phyloP scores from a whole-genome alignment of 2,113 vertebrate genomes.

The Telmatochromis sp. region DNA sequence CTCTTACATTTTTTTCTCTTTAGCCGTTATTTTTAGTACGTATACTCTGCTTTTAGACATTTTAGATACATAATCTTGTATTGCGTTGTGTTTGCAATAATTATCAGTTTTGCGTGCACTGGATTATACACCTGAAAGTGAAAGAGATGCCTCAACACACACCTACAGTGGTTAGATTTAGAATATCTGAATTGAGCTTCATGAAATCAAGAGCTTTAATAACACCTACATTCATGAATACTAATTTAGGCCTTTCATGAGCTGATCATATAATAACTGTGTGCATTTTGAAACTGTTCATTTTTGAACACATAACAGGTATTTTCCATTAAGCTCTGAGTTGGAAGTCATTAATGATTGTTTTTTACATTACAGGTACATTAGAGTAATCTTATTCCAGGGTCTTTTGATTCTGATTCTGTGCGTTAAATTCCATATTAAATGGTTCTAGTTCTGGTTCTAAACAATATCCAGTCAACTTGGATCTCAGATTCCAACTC shows the following conservation, averaged over 20 bases:
- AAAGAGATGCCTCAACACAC: neutral
- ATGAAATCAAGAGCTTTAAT: neutral
- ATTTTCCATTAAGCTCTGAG: neutral
- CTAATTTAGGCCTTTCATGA: neutral
- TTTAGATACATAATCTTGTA: neutral
- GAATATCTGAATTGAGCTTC: neutral
- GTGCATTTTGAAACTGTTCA: neutral
- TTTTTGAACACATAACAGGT: neutral
- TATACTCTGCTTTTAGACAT: neutral
- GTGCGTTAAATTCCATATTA: neutral
- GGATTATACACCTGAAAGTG: neutral
- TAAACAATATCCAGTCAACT: neutral
- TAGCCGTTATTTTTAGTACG: neutral
- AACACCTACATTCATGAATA: conserved; percentile 14
- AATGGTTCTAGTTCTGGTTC: neutral
- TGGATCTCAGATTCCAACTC: neutral
- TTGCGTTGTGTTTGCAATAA: neutral
- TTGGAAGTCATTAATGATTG: neutral
- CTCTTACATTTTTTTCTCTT: neutral
- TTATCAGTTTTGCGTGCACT: neutral
- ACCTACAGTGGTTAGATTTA: neutral
- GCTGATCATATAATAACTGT: neutral
- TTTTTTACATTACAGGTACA: neutral
- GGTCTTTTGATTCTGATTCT: neutral
- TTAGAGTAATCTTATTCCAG: neutral